phyloP scores from a whole-genome alignment of 2,888 invertebrate genomes.

The Carpatolechia fugitivella region DNA sequence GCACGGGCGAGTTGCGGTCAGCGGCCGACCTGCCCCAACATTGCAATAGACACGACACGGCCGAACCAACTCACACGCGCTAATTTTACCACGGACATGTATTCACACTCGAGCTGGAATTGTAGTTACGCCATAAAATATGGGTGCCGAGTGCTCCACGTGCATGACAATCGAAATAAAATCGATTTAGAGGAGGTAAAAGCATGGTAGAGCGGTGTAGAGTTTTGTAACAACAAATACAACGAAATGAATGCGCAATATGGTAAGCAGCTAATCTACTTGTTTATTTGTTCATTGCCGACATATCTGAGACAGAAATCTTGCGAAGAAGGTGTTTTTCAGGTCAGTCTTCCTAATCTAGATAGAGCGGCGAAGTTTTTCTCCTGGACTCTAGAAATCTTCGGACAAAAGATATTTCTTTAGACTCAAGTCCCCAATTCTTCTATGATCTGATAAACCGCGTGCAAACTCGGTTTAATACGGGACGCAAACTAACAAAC shows the following conservation, averaged over 20 bases:
- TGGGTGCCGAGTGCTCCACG: not conserved
- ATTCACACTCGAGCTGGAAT: not conserved
- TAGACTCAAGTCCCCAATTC: constrained; percentile 25
- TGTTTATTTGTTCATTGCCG: too few relatives aligned
- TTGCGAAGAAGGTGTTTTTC: not conserved
- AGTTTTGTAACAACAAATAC: too few relatives aligned
- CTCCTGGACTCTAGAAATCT: not conserved
- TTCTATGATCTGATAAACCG: constrained; percentile 43
- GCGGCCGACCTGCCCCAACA: constrained; percentile 59
- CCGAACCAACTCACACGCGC: constrained; percentile 60
- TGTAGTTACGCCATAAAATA: not conserved
- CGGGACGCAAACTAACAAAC: constrained; percentile 58
- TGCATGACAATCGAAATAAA: not conserved
- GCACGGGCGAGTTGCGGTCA: constrained; percentile 58
- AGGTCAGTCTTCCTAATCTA: too few relatives aligned
- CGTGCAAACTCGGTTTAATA: constrained; percentile 36
- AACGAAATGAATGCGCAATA: too few relatives aligned
- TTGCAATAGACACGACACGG: constrained; percentile 61
- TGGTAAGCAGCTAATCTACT: too few relatives aligned
- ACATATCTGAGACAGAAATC: too few relatives aligned
- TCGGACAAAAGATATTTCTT: not conserved
- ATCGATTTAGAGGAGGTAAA: too few relatives aligned
- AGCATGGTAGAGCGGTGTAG: too few relatives aligned
- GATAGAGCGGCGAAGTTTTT: not conserved
- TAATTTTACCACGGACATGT: constrained; percentile 54